These are phyloP conservation scores for Actinia equina DNA, from an alignment of 64 coral and sea anemone species.

Conservation along the genomic window DNA sequence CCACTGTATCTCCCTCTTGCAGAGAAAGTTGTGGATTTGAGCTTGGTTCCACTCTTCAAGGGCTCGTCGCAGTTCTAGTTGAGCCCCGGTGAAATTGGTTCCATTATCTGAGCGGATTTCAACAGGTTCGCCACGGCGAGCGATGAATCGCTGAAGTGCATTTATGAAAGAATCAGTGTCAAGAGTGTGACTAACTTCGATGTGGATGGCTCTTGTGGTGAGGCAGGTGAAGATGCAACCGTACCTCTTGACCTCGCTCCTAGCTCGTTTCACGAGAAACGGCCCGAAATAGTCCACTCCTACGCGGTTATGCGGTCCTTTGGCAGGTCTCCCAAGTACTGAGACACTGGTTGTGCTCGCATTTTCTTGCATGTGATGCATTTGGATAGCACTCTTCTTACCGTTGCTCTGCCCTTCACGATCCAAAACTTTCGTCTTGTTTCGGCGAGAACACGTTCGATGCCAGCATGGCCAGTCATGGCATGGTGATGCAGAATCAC, in stretches of 20 bases:
- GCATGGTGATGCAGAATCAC: slow-evolving; percentile 38
- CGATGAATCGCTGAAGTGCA: slow-evolving; percentile 52
- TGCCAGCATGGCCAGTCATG: slow-evolving; percentile 31
- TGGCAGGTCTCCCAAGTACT: slow-evolving; percentile 45
- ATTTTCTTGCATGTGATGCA: slow-evolving; percentile 40
- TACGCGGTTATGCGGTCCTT: slow-evolving; percentile 20
- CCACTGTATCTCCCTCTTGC: slow-evolving; percentile 26
- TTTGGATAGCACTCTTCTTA: slow-evolving; percentile 33
- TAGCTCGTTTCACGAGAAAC: slow-evolving; percentile 35
- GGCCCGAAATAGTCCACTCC: slow-evolving; percentile 47
- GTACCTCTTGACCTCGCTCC: slow-evolving; percentile 34
- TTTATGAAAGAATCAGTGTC: slow-evolving; percentile 71
- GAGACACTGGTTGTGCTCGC: not conserved
- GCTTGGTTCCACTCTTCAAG: slow-evolving; percentile 14
- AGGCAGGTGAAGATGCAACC: slow-evolving; percentile 56
- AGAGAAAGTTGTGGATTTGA: slow-evolving; percentile 23
- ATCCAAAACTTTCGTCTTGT: slow-evolving; percentile 36
- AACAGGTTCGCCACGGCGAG: slow-evolving; percentile 24
- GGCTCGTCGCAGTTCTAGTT: slow-evolving; percentile 29
- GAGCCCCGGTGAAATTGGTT: slow-evolving; percentile 43
- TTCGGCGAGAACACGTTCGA: slow-evolving; percentile 1
- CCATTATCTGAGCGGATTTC: slow-evolving; percentile 61
- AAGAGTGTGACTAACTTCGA: slow-evolving; percentile 55
- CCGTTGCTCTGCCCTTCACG: slow-evolving; percentile 32
- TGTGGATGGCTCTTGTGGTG: slow-evolving; percentile 43